phyloP scores from a whole-genome alignment of 1,140 invertebrate species.

The Pogonomyrmex barbatus region DNA sequence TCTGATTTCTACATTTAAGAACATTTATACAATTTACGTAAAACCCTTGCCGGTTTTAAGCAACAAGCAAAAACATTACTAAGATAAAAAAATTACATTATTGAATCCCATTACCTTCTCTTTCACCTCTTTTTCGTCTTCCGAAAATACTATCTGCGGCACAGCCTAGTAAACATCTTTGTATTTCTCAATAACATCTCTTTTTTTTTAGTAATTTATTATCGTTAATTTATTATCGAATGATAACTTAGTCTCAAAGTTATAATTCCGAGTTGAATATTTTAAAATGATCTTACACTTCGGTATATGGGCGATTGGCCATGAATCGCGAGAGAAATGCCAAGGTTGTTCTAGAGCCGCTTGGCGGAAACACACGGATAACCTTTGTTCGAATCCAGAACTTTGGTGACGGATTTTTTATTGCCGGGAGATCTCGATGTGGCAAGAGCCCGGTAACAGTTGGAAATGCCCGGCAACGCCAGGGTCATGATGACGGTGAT shows the following conservation, averaged over 20 bases:
- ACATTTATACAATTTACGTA: not conserved
- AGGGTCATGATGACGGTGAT: constrained; percentile 28
- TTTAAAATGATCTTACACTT: constrained; percentile 6
- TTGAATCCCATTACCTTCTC: not conserved
- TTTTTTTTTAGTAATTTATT: not conserved
- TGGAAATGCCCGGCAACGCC: constrained; percentile 29
- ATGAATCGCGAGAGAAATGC: constrained; percentile 23
- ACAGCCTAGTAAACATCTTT: not conserved
- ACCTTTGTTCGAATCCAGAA: not conserved
- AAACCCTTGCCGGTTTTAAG: not conserved
- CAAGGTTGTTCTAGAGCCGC: constrained; percentile 3
- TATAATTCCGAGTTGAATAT: not conserved
- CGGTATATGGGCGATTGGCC: no score
- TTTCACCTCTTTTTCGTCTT: not conserved
- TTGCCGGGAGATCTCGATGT: not conserved
- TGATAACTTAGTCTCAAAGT: not conserved
- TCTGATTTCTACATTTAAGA: not conserved
- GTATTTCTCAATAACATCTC: not conserved
- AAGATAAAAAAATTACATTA: no score
- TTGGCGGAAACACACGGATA: not conserved
- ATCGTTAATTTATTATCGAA: not conserved
- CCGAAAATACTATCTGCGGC: no score
- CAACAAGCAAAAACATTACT: not conserved
- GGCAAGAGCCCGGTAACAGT: not conserved
- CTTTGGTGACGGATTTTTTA: constrained; percentile 13